Conservation (phyloP, 2,797 vertebrate genomes). For the Alca torda region DNA sequence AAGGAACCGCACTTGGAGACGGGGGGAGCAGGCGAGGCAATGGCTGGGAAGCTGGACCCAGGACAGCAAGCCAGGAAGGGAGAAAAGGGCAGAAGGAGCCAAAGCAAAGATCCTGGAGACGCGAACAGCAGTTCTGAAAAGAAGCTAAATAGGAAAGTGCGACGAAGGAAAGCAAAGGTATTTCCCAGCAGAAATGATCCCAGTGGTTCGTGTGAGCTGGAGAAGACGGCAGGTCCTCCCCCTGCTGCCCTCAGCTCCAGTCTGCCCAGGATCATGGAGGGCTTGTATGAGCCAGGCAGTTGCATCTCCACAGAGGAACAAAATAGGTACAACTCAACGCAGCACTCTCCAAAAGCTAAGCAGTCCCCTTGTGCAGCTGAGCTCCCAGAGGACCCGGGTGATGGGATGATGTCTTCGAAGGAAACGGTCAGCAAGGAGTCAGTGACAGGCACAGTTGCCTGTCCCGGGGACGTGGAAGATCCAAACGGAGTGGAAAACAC, state of each 20-base stretch:
- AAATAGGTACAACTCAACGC: background rate
- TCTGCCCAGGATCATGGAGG: conserved; percentile 66
- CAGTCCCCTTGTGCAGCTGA: background rate
- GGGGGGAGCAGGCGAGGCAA: accelerated
- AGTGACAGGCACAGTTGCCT: background rate
- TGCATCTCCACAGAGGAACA: background rate
- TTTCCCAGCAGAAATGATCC: conserved; percentile 48
- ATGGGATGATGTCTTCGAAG: background rate
- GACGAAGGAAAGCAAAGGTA: conserved; percentile 72
- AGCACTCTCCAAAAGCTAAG: background rate
- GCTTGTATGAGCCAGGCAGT: background rate
- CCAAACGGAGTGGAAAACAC: background rate
- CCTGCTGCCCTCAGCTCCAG: conserved; percentile 75
- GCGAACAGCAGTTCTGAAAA: conserved; percentile 10
- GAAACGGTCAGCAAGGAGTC: background rate
- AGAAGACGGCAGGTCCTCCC: conserved; percentile 57
- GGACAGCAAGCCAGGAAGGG: background rate
- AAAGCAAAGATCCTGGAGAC: conserved; percentile 15
- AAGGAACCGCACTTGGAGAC: accelerated
- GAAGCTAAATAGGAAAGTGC: conserved; percentile 71
- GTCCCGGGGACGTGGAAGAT: background rate
- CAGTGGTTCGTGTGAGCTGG: background rate
- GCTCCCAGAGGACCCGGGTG: background rate
- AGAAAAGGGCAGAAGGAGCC: conserved; percentile 64
- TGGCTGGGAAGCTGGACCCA: background rate